A percentile compares a stretch with the other conserved stretches of the same genome.
Evolutionary conservation across 35 echinoderm and acorn worm species (phyloP).

Genomic region (Apostichopus californicus): DNA sequence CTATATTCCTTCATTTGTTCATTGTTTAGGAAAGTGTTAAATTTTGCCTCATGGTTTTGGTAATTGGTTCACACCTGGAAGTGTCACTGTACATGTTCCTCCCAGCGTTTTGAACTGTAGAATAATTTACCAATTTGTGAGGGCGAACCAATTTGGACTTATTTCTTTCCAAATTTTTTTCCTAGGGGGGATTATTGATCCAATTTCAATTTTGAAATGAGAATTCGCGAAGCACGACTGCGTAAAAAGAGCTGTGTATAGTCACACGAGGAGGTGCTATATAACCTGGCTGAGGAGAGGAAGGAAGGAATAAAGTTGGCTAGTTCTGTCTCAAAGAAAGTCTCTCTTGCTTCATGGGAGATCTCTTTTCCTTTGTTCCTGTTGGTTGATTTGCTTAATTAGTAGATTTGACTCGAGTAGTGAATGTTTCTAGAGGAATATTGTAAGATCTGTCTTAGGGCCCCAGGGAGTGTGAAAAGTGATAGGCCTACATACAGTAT

Average conservation of each 20-base stretch:
- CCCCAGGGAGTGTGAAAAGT: no score
- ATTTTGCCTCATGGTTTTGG: not conserved
- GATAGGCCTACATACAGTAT: no score
- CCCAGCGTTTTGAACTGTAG: not conserved
- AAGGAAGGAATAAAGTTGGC: no score
- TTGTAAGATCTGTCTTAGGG: no score
- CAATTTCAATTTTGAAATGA: not conserved
- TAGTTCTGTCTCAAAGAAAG: no score
- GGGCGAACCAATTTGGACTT: not conserved
- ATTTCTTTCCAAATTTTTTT: not conserved
- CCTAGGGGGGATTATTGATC: not conserved
- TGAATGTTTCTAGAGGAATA: no score
- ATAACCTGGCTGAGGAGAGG: not conserved
- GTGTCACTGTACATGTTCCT: not conserved
- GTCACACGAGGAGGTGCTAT: not conserved
- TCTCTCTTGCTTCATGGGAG: no score
- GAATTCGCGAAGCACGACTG: not conserved
- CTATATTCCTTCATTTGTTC: not conserved
- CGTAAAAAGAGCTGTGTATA: not conserved
- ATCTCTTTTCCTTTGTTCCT: no score
- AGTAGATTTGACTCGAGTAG: no score
- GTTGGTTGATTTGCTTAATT: no score
- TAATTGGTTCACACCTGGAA: slow-evolving; percentile 3
- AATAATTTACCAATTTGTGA: no score
- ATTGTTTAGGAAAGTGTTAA: not conserved